Evolutionary conservation across 2,113 vertebrate genomes (phyloP).

Genomic region (Chauna torquata): DNA sequence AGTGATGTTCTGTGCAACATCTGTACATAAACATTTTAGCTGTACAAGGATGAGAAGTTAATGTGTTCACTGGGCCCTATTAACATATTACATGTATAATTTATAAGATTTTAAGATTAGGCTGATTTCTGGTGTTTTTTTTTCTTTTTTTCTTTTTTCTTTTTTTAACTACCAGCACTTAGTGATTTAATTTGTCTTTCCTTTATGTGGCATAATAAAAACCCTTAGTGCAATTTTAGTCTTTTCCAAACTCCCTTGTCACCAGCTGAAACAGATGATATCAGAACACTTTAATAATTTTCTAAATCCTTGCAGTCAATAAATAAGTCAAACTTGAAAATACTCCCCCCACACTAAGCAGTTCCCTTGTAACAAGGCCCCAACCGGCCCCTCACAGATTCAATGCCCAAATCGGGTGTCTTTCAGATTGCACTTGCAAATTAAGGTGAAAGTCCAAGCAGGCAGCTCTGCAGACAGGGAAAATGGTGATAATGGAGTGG

Average conservation of each 20-base stretch:
- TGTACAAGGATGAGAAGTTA: not conserved
- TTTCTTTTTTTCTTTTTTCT: not conserved
- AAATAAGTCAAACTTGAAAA: not conserved
- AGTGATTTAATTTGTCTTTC: not conserved
- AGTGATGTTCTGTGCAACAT: not conserved
- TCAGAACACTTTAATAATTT: not conserved
- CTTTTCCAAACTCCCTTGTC: not conserved
- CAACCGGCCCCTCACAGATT: not conserved
- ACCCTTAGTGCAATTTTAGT: not conserved
- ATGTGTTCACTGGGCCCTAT: not conserved
- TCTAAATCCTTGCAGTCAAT: not conserved
- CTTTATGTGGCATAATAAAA: not conserved
- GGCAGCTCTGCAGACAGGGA: not conserved
- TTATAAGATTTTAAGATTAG: slow-evolving; percentile 20
- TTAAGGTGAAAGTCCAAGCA: not conserved
- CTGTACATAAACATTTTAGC: not conserved
- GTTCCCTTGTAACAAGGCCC: not conserved
- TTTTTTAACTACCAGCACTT: not conserved
- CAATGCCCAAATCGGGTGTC: not conserved
- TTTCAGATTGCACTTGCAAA: not conserved
- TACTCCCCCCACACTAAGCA: not conserved
- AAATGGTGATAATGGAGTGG: not conserved
- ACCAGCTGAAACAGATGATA: not conserved
- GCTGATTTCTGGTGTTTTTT: not conserved
- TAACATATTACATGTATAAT: slow-evolving; percentile 16